These are phyloP conservation scores for Leptatherina wallacei DNA, from an alignment of 2,797 vertebrate species.

Conservation along the genomic window DNA sequence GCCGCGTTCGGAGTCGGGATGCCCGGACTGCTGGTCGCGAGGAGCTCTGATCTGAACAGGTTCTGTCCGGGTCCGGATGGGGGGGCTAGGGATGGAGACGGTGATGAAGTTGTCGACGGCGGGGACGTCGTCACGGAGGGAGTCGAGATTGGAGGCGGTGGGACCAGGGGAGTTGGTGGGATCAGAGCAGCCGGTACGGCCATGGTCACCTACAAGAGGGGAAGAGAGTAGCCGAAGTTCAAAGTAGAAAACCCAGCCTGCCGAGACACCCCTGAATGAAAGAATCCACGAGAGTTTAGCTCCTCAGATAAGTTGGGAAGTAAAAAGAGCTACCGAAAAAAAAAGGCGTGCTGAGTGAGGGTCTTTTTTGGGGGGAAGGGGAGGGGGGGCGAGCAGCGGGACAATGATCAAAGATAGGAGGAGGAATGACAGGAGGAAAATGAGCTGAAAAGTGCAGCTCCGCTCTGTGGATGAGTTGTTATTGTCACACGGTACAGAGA, in stretches of 20 bases:
- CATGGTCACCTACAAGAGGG: conserved; percentile 91
- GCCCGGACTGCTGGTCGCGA: conserved; percentile 85
- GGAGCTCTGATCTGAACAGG: conserved; percentile 91
- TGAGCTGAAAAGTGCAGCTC: conserved; percentile 95
- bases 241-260: conserved; percentile 81
- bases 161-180: conserved; percentile 90
- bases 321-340: conserved; percentile 80
- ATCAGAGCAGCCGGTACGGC: conserved; percentile 97
- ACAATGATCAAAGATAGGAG: conserved; percentile 95
- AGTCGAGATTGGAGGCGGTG: conserved; percentile 90
- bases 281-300: conserved; percentile 82
- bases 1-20: conserved; percentile 80
- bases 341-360: conserved; percentile 85
- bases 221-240: conserved; percentile 83
- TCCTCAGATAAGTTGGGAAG: conserved; percentile 86
- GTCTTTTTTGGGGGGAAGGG: conserved; percentile 53
- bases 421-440: conserved; percentile 96
- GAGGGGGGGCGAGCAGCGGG: conserved; percentile 80
- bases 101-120: conserved; percentile 90
- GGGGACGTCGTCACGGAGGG: conserved; percentile 87
- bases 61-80: conserved; percentile 81
- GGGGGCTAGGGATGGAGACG: conserved; percentile 87
- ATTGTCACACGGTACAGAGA: conserved; percentile 96
- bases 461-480: conserved; percentile 96
- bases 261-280: conserved; percentile 74